phyloP scores from a whole-genome alignment of 53 echinoderm and acorn worm species.

The Arbacia lixula region DNA sequence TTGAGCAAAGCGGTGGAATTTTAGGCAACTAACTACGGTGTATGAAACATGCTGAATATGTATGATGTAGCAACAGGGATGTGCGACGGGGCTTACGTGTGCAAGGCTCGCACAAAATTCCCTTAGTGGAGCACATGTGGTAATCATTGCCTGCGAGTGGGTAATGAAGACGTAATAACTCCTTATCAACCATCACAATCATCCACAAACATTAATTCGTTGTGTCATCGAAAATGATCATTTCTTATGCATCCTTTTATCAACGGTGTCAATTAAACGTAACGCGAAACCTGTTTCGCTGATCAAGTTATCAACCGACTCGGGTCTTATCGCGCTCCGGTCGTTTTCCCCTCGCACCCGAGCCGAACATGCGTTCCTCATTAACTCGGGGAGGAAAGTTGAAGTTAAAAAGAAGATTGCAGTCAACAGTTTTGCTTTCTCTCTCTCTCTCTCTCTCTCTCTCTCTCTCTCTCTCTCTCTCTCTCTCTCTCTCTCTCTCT shows the following conservation, averaged over 20 bases:
- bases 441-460: background rate
- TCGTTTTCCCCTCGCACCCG: background rate
- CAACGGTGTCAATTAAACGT: background rate
- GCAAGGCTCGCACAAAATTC: no score
- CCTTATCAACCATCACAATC: no score
- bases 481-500: background rate
- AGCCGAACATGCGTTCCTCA: background rate
- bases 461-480: background rate
- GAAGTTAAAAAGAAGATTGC: background rate
- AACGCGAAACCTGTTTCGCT: background rate
- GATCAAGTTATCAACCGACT: constrained; percentile 20
- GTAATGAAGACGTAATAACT: no score
- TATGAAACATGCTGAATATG: no score
- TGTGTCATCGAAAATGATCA: background rate
- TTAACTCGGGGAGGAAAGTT: background rate
- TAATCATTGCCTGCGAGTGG: no score
- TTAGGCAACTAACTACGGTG: no score
- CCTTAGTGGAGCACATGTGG: no score
- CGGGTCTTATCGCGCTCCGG: background rate
- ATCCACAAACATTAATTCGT: constrained; percentile 12
- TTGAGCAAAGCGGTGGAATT: no score
- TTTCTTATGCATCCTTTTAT: constrained; percentile 12
- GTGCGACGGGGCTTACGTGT: no score
- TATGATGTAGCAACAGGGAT: no score
- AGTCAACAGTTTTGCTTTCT: background rate